phyloP scores from a whole-genome alignment of 2,888 invertebrate species.

The Hylaea fasciaria region DNA sequence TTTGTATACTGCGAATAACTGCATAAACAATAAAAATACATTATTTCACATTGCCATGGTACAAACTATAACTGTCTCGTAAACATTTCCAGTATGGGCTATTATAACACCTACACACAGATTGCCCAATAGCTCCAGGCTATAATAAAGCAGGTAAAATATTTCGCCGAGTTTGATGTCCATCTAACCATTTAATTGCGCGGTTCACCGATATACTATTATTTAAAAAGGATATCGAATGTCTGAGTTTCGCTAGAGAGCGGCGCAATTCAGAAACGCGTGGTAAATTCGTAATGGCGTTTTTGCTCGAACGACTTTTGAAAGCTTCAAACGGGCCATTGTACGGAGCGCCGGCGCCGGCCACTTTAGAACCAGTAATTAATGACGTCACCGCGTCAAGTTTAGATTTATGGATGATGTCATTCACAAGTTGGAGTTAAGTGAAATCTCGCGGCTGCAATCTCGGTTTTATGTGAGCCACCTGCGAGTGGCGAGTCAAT shows the following conservation, averaged over 20 bases:
- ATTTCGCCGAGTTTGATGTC: conserved; percentile 26
- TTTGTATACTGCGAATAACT: background rate
- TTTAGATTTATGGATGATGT: conserved; percentile 35
- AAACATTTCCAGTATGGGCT: conserved; percentile 30
- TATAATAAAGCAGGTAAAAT: conserved; percentile 26
- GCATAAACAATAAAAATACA: conserved; percentile 3
- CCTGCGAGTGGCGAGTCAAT: conserved; percentile 58
- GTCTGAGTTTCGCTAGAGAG: conserved; percentile 33
- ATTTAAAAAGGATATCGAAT: conserved; percentile 38
- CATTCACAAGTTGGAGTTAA: conserved; percentile 33
- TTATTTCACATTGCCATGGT: conserved; percentile 14
- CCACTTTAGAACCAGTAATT: conserved; percentile 37
- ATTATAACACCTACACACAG: conserved; percentile 33
- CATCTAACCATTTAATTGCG: conserved; percentile 36
- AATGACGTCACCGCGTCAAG: conserved; percentile 37
- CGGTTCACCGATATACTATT: conserved; percentile 29
- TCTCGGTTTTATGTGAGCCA: conserved; percentile 41
- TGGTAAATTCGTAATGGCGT: conserved; percentile 38
- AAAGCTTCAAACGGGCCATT: conserved; percentile 37
- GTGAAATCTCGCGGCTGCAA: conserved; percentile 44
- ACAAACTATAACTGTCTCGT: conserved; percentile 31
- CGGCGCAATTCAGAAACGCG: conserved; percentile 28
- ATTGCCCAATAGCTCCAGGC: conserved; percentile 27
- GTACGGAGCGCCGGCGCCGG: conserved; percentile 40
- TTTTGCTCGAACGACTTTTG: conserved; percentile 40